Evolutionary conservation across 2,797 vertebrate species (phyloP).

Genomic region (Podarcis lilfordi): DNA sequence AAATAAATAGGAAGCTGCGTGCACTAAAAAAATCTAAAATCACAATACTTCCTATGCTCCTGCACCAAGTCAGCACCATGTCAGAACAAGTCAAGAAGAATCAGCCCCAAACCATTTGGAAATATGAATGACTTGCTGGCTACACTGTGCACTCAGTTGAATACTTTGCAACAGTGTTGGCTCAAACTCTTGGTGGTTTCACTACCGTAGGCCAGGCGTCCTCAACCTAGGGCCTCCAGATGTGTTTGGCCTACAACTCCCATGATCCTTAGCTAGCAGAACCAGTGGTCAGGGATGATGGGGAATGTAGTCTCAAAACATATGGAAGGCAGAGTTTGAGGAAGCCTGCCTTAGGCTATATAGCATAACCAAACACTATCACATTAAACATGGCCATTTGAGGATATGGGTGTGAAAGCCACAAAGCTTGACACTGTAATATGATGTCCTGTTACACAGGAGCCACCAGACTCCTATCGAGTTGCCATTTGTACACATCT

Average conservation of each 20-base stretch:
- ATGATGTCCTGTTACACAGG: background rate
- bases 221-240: too few species aligned
- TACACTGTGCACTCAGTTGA: background rate
- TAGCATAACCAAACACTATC: background rate
- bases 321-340: too few species aligned
- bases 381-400: background rate
- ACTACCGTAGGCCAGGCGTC: background rate
- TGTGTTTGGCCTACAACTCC: too few species aligned
- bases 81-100: background rate
- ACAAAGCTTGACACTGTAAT: background rate
- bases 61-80: background rate
- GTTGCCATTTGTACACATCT: background rate
- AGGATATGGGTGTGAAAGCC: background rate
- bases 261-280: too few species aligned
- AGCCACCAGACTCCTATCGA: too few species aligned
- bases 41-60: too few species aligned
- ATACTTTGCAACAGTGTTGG: background rate
- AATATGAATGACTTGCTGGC: background rate
- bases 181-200: background rate
- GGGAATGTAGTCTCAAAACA: too few species aligned
- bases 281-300: too few species aligned
- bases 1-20: background rate
- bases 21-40: background rate
- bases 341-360: background rate
- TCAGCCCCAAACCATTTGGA: background rate